Percentiles rank a stretch among this genome's conserved stretches.
These are phyloP conservation scores for Leucoraja erinaceus DNA, from an alignment of 2,113 vertebrate species.

Conservation along the genomic window DNA sequence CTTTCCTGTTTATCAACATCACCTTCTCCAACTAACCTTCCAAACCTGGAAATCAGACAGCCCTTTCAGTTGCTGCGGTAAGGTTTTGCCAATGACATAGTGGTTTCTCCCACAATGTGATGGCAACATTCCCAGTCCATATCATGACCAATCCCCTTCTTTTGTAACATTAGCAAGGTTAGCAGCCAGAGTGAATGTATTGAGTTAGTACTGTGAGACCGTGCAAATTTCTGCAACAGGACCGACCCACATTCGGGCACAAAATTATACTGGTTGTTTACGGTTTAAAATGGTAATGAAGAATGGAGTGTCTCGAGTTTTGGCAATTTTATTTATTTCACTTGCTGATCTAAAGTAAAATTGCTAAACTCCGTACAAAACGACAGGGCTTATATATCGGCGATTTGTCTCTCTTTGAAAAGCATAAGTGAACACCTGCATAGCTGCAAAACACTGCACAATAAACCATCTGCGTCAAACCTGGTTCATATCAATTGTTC, in stretches of 20 bases:
- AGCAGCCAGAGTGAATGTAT: not conserved
- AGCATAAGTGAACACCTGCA: not conserved
- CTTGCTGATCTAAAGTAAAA: not conserved
- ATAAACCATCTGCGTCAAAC: not conserved
- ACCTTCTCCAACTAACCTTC: not conserved
- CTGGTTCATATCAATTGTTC: too few species aligned
- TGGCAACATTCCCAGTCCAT: not conserved
- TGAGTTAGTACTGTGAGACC: not conserved
- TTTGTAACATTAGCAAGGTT: not conserved
- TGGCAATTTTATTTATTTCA: not conserved
- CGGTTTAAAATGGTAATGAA: not conserved
- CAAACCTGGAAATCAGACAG: not conserved
- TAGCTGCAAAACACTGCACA: not conserved
- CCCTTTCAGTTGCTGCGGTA: not conserved
- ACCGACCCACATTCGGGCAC: not conserved
- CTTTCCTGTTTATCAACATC: not conserved
- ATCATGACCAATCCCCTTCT: not conserved
- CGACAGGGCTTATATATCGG: not conserved
- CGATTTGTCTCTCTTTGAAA: not conserved
- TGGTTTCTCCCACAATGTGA: not conserved
- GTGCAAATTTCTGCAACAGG: not conserved
- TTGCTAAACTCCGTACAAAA: not conserved
- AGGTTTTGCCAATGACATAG: not conserved
- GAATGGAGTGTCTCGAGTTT: not conserved
- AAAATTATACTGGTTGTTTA: not conserved